Evolutionary conservation across 2,888 invertebrate genomes (phyloP).

Genomic region (Eretmocerus hayati): DNA sequence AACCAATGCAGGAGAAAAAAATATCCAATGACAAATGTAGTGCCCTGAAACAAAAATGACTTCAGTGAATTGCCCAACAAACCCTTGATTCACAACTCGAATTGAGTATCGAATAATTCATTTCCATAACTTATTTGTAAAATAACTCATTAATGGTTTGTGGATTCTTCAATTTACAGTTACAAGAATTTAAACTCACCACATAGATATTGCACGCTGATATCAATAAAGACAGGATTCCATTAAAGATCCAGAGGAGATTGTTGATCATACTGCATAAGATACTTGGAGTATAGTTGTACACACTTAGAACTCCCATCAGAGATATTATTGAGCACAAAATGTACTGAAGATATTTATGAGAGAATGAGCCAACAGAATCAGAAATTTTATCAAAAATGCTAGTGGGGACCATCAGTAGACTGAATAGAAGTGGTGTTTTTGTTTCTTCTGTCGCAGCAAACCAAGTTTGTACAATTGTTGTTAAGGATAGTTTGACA

Average conservation of each 20-base stretch:
- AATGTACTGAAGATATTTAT: constrained; percentile 56
- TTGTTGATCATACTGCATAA: constrained; percentile 57
- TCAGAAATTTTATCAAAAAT: constrained; percentile 71
- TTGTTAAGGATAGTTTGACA: constrained; percentile 76
- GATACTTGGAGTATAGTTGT: constrained; percentile 65
- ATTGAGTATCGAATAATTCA: too few species aligned
- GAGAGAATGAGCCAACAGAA: constrained; percentile 62
- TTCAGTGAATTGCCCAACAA: too few species aligned
- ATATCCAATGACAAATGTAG: constrained; percentile 62
- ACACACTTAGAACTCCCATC: constrained; percentile 56
- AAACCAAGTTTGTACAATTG: constrained; percentile 73
- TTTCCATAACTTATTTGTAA: too few species aligned
- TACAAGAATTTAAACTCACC: constrained; percentile 40
- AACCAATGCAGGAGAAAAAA: constrained; percentile 62
- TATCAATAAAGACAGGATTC: constrained; percentile 51
- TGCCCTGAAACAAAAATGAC: constrained; percentile 52
- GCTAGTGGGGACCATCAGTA: constrained; percentile 65
- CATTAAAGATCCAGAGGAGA: constrained; percentile 47
- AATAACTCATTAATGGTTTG: neutral
- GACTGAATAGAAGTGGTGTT: constrained; percentile 58
- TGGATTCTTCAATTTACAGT: neutral
- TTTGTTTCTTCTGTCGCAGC: constrained; percentile 59
- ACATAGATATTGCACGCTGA: constrained; percentile 52
- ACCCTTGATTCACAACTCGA: too few species aligned
- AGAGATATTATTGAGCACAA: constrained; percentile 44